Evolutionary conservation across 1,140 invertebrate genomes (phyloP).

Genomic region (Scaptomyza montana): DNA sequence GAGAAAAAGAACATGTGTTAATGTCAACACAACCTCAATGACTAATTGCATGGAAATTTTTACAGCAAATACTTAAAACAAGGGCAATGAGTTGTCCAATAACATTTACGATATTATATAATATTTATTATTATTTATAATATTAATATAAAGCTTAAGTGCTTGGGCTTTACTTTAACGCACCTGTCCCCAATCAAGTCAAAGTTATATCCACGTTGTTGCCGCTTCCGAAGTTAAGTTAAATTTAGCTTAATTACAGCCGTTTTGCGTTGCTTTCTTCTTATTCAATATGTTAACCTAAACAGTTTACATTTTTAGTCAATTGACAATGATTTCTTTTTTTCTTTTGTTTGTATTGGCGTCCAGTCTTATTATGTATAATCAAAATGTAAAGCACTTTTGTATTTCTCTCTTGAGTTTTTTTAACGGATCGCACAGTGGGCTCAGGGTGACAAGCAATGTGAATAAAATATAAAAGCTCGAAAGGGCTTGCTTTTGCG

Average conservation of each 20-base stretch:
- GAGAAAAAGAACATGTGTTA: constrained; percentile 17
- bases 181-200: constrained; percentile 25
- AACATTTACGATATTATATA: constrained; percentile 24
- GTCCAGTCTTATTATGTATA: constrained; percentile 39
- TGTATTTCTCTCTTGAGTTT: constrained; percentile 35
- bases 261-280: constrained; percentile 19
- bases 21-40: constrained; percentile 14
- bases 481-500: neutral
- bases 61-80: constrained; percentile 12
- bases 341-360: constrained; percentile 2
- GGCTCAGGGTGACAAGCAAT: constrained; percentile 6
- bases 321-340: constrained; percentile 16
- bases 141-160: neutral
- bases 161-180: constrained; percentile 1
- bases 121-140: too few relatives aligned
- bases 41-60: constrained; percentile 1
- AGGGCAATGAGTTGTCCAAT: constrained; percentile 30
- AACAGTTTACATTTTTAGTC: constrained; percentile 51
- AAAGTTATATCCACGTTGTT: constrained; percentile 19
- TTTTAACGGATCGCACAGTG: constrained; percentile 52
- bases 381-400: constrained; percentile 40
- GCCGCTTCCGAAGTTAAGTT: constrained; percentile 1
- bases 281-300: constrained; percentile 19
- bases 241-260: constrained; percentile 38
- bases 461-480: constrained; percentile 29